These are phyloP conservation scores for Geophilus truncorum DNA, from an alignment of 2,888 invertebrate genomes.

Conservation along the genomic window DNA sequence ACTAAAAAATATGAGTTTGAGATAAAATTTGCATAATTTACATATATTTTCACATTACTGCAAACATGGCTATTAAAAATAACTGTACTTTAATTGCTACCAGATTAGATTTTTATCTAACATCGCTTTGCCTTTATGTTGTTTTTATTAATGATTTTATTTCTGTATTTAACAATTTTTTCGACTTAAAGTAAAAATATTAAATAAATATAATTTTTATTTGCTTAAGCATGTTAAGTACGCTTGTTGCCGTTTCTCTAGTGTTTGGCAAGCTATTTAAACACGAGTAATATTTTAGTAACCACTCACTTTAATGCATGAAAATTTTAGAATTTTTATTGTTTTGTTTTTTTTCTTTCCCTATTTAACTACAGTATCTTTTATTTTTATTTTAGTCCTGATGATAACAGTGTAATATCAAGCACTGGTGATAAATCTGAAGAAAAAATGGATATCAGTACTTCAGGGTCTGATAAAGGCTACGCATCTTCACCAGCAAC, in stretches of 20 bases:
- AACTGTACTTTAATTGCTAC: background rate
- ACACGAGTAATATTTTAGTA: background rate
- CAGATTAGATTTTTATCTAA: background rate
- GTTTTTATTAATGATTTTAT: background rate
- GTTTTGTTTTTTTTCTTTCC: too few species aligned
- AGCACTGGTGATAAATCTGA: slow-evolving; percentile 35
- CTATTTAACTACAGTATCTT: too few species aligned
- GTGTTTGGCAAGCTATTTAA: background rate
- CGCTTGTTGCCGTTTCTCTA: background rate
- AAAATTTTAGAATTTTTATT: background rate
- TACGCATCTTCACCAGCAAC: slow-evolving; percentile 16
- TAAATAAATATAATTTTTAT: background rate
- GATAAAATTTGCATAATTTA: too few species aligned
- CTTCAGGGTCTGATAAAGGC: slow-evolving; percentile 25
- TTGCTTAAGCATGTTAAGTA: background rate
- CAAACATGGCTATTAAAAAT: background rate
- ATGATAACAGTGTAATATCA: slow-evolving; percentile 30
- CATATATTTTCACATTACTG: background rate
- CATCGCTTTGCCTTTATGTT: background rate
- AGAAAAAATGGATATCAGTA: slow-evolving; percentile 38
- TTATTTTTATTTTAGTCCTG: slow-evolving; percentile 22
- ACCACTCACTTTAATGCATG: background rate
- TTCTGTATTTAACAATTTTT: background rate
- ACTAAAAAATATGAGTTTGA: too few species aligned
- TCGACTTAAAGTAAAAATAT: background rate